Evolutionary conservation across 2,888 invertebrate genomes (phyloP).

Genomic region (Ennomos erosarius): DNA sequence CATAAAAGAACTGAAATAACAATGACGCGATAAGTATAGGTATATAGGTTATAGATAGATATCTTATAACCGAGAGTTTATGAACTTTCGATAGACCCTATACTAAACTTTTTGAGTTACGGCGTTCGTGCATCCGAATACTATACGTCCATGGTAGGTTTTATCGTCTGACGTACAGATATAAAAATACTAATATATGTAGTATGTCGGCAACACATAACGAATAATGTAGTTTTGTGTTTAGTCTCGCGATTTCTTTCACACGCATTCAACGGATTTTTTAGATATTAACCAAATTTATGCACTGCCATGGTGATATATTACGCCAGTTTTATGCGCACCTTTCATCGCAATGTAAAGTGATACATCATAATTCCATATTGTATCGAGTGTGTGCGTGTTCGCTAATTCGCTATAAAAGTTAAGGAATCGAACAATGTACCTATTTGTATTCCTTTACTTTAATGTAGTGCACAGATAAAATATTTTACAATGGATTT

Average conservation of each 20-base stretch:
- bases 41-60: background rate
- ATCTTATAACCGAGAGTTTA: constrained; percentile 27
- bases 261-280: constrained; percentile 66
- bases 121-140: constrained; percentile 65
- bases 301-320: constrained; percentile 6
- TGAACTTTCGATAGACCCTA: constrained; percentile 24
- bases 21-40: too few relatives aligned
- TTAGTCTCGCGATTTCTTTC: constrained; percentile 69
- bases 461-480: background rate
- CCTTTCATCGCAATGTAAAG: constrained; percentile 6
- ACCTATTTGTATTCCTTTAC: too few relatives aligned
- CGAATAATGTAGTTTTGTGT: constrained; percentile 51
- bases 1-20: too few relatives aligned
- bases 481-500: constrained; percentile 63
- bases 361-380: constrained; percentile 1
- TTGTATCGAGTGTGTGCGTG: background rate
- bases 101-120: constrained; percentile 61
- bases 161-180: constrained; percentile 67
- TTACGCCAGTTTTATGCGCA: constrained; percentile 6
- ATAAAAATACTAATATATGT: constrained; percentile 62
- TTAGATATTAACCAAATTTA: constrained; percentile 25
- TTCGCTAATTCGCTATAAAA: too few relatives aligned
- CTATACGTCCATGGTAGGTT: constrained; percentile 58
- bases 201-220: constrained; percentile 39
- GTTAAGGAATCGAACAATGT: too few relatives aligned